Evolutionary conservation across 2,888 invertebrate species (phyloP).

Genomic region (Aporophyla nigra): DNA sequence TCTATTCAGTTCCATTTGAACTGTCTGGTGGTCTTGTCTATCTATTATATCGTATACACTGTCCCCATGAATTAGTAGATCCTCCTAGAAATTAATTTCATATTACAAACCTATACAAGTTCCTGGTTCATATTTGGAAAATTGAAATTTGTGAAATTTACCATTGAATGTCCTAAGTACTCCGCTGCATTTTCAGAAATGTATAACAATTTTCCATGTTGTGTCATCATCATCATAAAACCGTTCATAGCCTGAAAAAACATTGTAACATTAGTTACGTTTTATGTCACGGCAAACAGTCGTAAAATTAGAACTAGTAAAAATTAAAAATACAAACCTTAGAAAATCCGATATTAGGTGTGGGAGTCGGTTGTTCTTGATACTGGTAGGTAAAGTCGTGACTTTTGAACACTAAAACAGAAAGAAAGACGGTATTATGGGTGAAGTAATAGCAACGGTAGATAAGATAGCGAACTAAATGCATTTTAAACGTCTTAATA

Average conservation of each 20-base stretch:
- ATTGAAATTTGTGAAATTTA: constrained; percentile 74
- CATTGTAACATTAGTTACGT: constrained; percentile 75
- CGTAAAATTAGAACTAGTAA: constrained; percentile 80
- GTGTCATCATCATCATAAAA: constrained; percentile 99
- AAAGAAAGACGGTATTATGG: constrained; percentile 90
- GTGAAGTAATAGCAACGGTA: constrained; percentile 86
- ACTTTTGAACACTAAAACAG: constrained; percentile 96
- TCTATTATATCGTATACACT: constrained; percentile 99
- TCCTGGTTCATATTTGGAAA: background rate
- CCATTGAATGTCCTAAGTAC: constrained; percentile 99
- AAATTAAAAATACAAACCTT: constrained; percentile 91
- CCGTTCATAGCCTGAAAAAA: constrained; percentile 97
- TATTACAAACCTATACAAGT: background rate
- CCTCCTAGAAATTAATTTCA: constrained; percentile 94
- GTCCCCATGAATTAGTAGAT: constrained; percentile 99
- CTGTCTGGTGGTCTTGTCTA: constrained; percentile 99
- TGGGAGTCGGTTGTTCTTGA: constrained; percentile 93
- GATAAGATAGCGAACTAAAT: constrained; percentile 90
- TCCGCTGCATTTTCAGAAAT: constrained; percentile 99
- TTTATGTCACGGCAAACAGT: constrained; percentile 72
- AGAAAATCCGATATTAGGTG: constrained; percentile 97
- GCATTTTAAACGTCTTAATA: constrained; percentile 91
- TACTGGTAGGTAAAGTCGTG: constrained; percentile 93
- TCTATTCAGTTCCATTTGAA: constrained; percentile 97
- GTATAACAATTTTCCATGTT: constrained; percentile 99